These are phyloP conservation scores for Cataglyphis livida DNA, from an alignment of 2,888 invertebrate genomes.

Conservation along the genomic window DNA sequence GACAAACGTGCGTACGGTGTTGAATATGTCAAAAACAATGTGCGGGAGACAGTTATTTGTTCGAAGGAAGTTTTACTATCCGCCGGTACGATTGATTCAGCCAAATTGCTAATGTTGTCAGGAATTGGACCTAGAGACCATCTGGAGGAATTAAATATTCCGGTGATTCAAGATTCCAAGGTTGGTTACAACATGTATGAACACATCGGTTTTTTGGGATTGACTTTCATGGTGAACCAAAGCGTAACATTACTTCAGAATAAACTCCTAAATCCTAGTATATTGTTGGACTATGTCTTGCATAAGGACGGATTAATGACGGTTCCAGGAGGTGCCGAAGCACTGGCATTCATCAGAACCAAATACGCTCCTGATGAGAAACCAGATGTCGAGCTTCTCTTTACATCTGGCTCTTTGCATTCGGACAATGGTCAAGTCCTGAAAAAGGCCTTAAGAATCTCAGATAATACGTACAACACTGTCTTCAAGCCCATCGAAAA, in stretches of 20 bases:
- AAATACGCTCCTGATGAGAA: slow-evolving; percentile 83
- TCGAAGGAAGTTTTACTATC: slow-evolving; percentile 88
- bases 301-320: slow-evolving; percentile 83
- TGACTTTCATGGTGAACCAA: slow-evolving; percentile 89
- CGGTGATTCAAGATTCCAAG: slow-evolving; percentile 88
- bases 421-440: slow-evolving; percentile 86
- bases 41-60: slow-evolving; percentile 86
- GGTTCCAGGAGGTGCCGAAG: slow-evolving; percentile 85
- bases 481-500: slow-evolving; percentile 85
- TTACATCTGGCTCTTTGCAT: slow-evolving; percentile 86
- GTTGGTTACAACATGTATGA: slow-evolving; percentile 91
- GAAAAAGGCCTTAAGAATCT: slow-evolving; percentile 80
- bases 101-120: slow-evolving; percentile 91
- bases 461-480: slow-evolving; percentile 83
- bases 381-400: slow-evolving; percentile 86
- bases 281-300: slow-evolving; percentile 82
- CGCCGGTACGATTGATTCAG: slow-evolving; percentile 93
- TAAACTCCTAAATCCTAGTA: slow-evolving; percentile 75
- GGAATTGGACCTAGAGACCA: slow-evolving; percentile 89
- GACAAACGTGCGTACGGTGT: slow-evolving; percentile 81
- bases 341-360: slow-evolving; percentile 85
- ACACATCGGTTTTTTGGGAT: slow-evolving; percentile 89
- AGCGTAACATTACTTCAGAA: slow-evolving; percentile 87
- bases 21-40: slow-evolving; percentile 87
- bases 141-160: slow-evolving; percentile 87